Percentiles rank a stretch among this genome's conserved stretches.
phyloP scores from a whole-genome alignment of 1,140 invertebrate species.

The Melipona quadrifasciata region DNA sequence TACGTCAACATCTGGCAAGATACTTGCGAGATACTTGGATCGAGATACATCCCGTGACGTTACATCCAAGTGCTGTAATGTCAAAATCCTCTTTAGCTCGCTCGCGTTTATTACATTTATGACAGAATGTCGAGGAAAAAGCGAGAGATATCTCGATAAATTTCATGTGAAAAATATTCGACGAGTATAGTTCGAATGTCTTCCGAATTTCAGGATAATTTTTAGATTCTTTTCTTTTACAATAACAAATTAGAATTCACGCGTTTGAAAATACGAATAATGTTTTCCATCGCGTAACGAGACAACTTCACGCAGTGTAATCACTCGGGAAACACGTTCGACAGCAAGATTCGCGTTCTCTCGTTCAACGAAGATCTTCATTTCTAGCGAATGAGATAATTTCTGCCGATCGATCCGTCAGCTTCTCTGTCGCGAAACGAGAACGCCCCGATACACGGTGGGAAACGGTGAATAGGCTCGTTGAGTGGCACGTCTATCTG shows the following conservation, averaged over 20 bases:
- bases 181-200: background rate
- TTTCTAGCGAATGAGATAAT: background rate
- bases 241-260: no score
- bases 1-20: constrained; percentile 1
- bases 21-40: background rate
- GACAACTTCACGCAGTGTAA: background rate
- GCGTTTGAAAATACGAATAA: background rate
- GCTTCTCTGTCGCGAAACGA: constrained; percentile 1
- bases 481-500: constrained; percentile 1
- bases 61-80: background rate
- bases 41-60: constrained; percentile 3
- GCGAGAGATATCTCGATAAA: background rate
- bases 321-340: background rate
- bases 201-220: no score
- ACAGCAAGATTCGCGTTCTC: background rate
- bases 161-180: background rate
- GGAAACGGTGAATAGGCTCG: constrained; percentile 3
- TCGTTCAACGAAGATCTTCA: background rate
- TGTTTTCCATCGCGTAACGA: background rate
- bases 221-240: no score
- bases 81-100: background rate
- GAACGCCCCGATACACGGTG: constrained; percentile 1
- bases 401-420: background rate
- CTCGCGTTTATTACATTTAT: background rate
- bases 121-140: background rate